Evolutionary conservation across 2,113 vertebrate genomes (phyloP), one percentile per base, ranked within the genome.

Genomic region (Sceloporus tristichus): DNA sequence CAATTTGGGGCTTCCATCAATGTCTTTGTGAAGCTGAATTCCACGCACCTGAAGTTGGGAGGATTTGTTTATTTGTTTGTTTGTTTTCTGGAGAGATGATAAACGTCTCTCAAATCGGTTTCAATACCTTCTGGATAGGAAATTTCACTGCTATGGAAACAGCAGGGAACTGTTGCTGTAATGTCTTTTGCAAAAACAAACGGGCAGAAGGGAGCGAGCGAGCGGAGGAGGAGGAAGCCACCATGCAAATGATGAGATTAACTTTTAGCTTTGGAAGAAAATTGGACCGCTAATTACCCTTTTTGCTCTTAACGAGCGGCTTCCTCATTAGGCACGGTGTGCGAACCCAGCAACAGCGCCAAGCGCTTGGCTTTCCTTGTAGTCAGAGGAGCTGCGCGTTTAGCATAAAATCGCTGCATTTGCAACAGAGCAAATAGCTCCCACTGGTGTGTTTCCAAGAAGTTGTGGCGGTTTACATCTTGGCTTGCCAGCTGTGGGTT

Each of bases 161-260:
- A 96, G 91, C 92, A 93, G 89, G 96, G 93, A 77, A 93, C 95
- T 82, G 93, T 89, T 0, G 92, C 93, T 85, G 95, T 94, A 89
- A 95, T 88, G 94, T 94, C 83, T 93, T 92, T 95, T 90, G 70
- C 84, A 59, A 85, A 95, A 89, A 94, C 87, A 93, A 88, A 93
- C 89, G 62, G 25, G 25, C 7, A 9, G 7, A 9, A 14, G 34
- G 11, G 29, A 29, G 38, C 1, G 21, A 29, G 38, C 1, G 21
- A 56, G 27, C 11, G 38, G 3, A n/a, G 48, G 48, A 68, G 38
- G n/a, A 38, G 18, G 19, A 74, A 59, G 75, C 70, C 19, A 66
- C 71, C 77, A 75, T 80, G 59, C 70, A 85, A 85, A 85, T 81
- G 77, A 85, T 66, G 68, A 66, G 78, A 85, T 89, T 74, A 74